phyloP scores from a whole-genome alignment of 2,888 invertebrate species.

The Polydrusus pterygomalis region DNA sequence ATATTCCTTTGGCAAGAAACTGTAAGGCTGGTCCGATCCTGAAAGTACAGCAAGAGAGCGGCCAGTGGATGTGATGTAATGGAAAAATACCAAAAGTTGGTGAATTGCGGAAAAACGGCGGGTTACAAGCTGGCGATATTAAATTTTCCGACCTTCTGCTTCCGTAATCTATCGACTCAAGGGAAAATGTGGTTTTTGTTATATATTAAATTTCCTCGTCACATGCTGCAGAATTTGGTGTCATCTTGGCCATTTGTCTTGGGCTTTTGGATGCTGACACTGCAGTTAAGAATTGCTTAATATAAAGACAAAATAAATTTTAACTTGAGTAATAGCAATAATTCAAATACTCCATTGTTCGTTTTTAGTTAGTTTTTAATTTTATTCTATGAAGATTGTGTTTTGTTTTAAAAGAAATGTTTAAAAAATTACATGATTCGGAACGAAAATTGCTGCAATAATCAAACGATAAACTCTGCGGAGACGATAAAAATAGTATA shows the following conservation, averaged over 20 bases:
- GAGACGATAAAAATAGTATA: no score
- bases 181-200: conserved; percentile 69
- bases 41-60: conserved; percentile 39
- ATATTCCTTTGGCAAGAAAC: no score
- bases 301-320: conserved; percentile 13
- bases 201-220: conserved; percentile 65
- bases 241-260: conserved; percentile 49
- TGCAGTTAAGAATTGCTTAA: conserved; percentile 23
- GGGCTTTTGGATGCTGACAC: conserved; percentile 20
- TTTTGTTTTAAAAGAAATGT: no score
- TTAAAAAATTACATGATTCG: no score
- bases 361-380: not conserved
- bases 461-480: no score
- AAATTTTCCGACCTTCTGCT: conserved; percentile 73
- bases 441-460: no score
- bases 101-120: conserved; percentile 53
- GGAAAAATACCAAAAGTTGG: conserved; percentile 72
- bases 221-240: conserved; percentile 34
- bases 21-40: conserved; percentile 6
- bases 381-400: not conserved
- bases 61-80: conserved; percentile 70
- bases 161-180: conserved; percentile 70
- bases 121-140: conserved; percentile 70
- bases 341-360: no score
- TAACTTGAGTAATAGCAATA: not conserved